These are phyloP conservation scores for Mycetomoellerius zeteki DNA, from an alignment of 1,140 invertebrate species.

Conservation along the genomic window DNA sequence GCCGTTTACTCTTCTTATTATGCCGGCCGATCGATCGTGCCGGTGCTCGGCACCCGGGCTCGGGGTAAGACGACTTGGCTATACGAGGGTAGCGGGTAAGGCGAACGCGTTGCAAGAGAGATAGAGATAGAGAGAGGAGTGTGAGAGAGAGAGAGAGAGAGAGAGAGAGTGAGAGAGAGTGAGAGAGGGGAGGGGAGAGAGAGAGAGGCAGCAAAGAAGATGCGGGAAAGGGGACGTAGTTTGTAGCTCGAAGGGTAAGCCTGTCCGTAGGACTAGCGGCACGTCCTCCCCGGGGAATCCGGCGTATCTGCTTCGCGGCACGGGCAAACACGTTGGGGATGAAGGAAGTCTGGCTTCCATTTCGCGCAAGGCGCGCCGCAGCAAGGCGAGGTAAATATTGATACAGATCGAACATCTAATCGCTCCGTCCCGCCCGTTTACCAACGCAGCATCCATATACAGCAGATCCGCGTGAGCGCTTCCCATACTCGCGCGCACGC, in stretches of 20 bases:
- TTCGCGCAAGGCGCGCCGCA: constrained; percentile 79
- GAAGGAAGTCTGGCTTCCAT: constrained; percentile 81
- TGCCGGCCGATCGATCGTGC: constrained; percentile 78
- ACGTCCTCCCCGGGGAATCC: constrained; percentile 84
- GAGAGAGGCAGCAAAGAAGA: constrained; percentile 47
- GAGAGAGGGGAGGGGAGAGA: not conserved
- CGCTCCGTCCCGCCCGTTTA: constrained; percentile 79
- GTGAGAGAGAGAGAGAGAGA: not conserved
- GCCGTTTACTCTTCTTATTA: constrained; percentile 82
- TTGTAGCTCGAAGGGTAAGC: constrained; percentile 82
- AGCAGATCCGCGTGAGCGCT: not conserved
- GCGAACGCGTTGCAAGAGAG: constrained; percentile 42
- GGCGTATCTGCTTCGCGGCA: constrained; percentile 83
- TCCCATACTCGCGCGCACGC: not conserved
- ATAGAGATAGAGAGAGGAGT: not conserved
- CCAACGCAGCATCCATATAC: constrained; percentile 77
- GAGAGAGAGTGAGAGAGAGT: not conserved
- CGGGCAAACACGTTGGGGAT: constrained; percentile 82
- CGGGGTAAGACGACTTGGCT: constrained; percentile 69
- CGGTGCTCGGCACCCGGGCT: constrained; percentile 67
- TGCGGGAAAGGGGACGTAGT: constrained; percentile 69
- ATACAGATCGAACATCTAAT: constrained; percentile 83
- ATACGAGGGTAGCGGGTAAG: constrained; percentile 63
- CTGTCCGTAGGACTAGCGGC: constrained; percentile 81
- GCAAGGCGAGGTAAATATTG: constrained; percentile 80